A percentile compares a stretch with the other conserved stretches of the same genome.
Conservation (phyloP, 2,888 invertebrate species). For the Orthosia gothica region DNA sequence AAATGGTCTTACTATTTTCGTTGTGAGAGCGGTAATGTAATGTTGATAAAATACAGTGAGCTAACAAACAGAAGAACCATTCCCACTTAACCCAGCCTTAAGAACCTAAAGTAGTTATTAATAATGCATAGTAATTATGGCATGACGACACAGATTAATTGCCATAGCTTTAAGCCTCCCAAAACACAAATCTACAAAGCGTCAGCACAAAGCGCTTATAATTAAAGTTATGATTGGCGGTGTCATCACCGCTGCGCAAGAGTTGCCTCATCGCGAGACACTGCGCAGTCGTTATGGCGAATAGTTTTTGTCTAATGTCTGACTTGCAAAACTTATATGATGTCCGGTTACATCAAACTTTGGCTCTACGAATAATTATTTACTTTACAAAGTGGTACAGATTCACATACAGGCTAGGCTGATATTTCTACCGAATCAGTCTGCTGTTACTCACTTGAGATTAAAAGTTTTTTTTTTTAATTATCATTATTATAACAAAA, state of each 20-base stretch:
- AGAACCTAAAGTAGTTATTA: not conserved
- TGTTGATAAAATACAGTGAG: not conserved
- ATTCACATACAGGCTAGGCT: no score
- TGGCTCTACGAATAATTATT: not conserved
- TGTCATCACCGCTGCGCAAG: slow-evolving; percentile 57
- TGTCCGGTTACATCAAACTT: slow-evolving; percentile 49
- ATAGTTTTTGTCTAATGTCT: slow-evolving; percentile 51
- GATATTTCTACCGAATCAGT: no score
- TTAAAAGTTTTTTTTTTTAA: no score
- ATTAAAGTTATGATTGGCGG: slow-evolving; percentile 20
- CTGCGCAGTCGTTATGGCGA: slow-evolving; percentile 45
- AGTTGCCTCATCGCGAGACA: slow-evolving; percentile 41
- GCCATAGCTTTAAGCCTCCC: not conserved
- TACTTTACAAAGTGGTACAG: no score
- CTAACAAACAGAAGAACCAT: not conserved
- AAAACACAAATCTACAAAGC: slow-evolving; percentile 18
- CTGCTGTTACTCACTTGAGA: no score
- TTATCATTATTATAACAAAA: no score
- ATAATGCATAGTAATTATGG: no score
- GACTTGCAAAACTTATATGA: slow-evolving; percentile 53
- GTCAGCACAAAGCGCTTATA: slow-evolving; percentile 3
- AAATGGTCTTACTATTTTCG: not conserved
- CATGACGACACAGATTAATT: not conserved
- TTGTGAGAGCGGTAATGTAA: no score
- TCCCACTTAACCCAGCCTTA: no score